Conservation (phyloP, 2,888 invertebrate species). For the Andrena hattorfiana region DNA sequence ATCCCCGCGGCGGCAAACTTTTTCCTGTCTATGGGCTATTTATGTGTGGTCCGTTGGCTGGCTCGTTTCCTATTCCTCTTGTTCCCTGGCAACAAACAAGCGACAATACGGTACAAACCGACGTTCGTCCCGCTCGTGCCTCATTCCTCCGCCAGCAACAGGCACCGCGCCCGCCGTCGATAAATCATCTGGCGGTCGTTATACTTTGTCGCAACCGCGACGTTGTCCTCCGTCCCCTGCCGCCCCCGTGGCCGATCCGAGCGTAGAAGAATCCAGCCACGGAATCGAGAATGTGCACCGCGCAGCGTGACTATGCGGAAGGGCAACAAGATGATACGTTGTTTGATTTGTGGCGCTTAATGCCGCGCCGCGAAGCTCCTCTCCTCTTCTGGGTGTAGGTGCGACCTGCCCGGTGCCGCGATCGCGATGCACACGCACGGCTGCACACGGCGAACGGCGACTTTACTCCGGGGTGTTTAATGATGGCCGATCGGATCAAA, state of each 20-base stretch:
- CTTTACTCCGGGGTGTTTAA: conserved; percentile 37
- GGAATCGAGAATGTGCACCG: conserved; percentile 50
- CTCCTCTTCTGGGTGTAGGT: background rate
- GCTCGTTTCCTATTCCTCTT: conserved; percentile 51
- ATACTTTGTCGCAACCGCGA: conserved; percentile 61
- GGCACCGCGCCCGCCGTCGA: conserved; percentile 34
- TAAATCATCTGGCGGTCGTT: conserved; percentile 64
- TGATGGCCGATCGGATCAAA: conserved; percentile 40
- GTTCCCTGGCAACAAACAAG: conserved; percentile 61
- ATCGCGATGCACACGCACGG: no score
- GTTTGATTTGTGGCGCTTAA: conserved; percentile 70
- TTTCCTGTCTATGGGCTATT: conserved; percentile 33
- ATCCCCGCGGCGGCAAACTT: conserved; percentile 3
- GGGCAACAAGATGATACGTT: conserved; percentile 56
- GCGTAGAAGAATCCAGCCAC: conserved; percentile 36
- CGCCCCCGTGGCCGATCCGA: background rate
- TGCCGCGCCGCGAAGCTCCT: background rate
- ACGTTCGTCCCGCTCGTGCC: conserved; percentile 37
- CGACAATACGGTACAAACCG: conserved; percentile 64
- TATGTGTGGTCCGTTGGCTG: conserved; percentile 36
- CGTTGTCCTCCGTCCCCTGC: conserved; percentile 2
- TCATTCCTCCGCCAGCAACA: conserved; percentile 27
- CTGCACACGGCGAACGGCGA: background rate
- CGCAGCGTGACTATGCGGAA: conserved; percentile 61
- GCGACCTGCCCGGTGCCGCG: background rate